Percentiles rank a stretch among this genome's conserved stretches.
Conservation (phyloP, 2,888 invertebrate species). For the Nemoura dubitans region DNA sequence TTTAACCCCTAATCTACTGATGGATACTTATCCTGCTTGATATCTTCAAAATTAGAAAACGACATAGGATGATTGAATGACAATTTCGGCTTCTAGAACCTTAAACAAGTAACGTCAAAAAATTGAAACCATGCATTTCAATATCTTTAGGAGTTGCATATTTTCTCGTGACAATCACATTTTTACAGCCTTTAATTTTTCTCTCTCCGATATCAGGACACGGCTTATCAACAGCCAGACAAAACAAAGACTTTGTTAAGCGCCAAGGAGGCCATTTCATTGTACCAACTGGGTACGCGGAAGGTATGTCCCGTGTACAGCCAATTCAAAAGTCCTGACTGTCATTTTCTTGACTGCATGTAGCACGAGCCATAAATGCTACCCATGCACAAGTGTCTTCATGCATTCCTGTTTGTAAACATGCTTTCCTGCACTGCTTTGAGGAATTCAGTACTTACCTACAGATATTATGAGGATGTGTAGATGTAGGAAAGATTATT, state of each 20-base stretch:
- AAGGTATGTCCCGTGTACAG: slow-evolving; percentile 73
- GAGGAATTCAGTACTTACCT: too few relatives aligned
- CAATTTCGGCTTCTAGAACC: not conserved
- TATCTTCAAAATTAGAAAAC: not conserved
- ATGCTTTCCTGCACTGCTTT: not conserved
- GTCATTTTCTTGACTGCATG: not conserved
- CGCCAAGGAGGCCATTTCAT: slow-evolving; percentile 93
- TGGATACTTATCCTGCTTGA: not conserved
- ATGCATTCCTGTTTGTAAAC: too few relatives aligned
- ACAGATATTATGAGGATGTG: too few relatives aligned
- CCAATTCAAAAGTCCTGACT: slow-evolving; percentile 14
- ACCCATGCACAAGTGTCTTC: not conserved
- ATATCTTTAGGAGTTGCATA: not conserved
- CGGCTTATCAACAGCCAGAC: slow-evolving; percentile 72
- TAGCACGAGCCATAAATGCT: not conserved
- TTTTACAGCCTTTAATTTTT: slow-evolving; percentile 60
- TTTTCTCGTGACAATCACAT: not conserved
- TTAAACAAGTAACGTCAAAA: not conserved
- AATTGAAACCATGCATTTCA: not conserved
- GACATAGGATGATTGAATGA: slow-evolving; percentile 9
- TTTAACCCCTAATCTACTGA: not conserved
- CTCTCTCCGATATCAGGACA: slow-evolving; percentile 72
- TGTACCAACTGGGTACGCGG: slow-evolving; percentile 93
- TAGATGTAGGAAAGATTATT: too few relatives aligned
- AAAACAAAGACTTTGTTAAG: slow-evolving; percentile 78